Conservation (phyloP, 2,888 invertebrate genomes). For the Ochlodes sylvanus region DNA sequence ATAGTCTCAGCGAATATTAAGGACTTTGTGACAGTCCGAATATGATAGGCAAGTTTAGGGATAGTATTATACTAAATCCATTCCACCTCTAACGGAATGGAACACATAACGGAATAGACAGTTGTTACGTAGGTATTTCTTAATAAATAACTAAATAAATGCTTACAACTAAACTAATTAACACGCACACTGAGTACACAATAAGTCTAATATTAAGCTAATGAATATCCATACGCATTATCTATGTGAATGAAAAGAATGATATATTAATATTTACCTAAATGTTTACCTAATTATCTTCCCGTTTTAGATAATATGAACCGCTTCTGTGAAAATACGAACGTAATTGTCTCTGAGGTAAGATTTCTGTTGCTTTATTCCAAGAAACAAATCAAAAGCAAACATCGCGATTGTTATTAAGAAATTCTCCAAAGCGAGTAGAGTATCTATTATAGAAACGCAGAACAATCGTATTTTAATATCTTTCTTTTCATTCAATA, state of each 20-base stretch:
- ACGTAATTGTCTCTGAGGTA: constrained; percentile 3
- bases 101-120: too few species aligned
- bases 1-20: neutral
- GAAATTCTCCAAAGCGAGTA: constrained; percentile 14
- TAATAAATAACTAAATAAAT: too few species aligned
- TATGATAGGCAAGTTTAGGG: too few species aligned
- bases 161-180: too few species aligned
- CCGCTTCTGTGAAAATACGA: neutral
- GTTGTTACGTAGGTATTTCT: too few species aligned
- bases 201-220: too few species aligned
- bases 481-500: too few species aligned
- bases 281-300: neutral
- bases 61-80: too few species aligned
- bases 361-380: constrained; percentile 21
- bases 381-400: constrained; percentile 23
- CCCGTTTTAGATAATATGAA: neutral
- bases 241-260: too few species aligned
- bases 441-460: constrained; percentile 4
- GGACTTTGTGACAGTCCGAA: neutral
- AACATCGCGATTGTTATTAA: constrained; percentile 14
- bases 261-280: neutral
- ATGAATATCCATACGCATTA: too few species aligned
- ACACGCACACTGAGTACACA: too few species aligned
- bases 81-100: too few species aligned
- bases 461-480: neutral